Conservation (phyloP, 2,113 vertebrate species). For the Brachyhypopomus occidentalis region DNA sequence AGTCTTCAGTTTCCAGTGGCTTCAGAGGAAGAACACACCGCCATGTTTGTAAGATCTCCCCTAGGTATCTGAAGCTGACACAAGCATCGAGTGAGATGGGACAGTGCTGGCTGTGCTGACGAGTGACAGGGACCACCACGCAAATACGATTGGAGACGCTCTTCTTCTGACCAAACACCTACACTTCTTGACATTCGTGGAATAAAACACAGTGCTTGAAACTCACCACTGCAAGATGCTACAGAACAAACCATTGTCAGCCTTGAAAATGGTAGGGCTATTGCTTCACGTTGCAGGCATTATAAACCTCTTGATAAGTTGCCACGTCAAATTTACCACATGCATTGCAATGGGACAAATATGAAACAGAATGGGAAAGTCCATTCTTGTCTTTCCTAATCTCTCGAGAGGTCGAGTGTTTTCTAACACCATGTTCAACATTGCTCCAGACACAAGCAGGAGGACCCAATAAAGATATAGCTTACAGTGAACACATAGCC, state of each 20-base stretch:
- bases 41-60: conserved; percentile 40
- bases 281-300: conserved; percentile 53
- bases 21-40: conserved; percentile 51
- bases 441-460: conserved; percentile 18
- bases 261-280: conserved; percentile 39
- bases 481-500: conserved; percentile 24
- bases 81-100: conserved; percentile 31
- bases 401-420: background rate
- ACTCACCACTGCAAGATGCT: conserved; percentile 45
- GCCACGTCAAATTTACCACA: conserved; percentile 47
- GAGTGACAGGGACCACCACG: background rate
- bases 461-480: background rate
- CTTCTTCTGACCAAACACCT: conserved; percentile 27
- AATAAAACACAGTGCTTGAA: conserved; percentile 52
- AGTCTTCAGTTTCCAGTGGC: conserved; percentile 48
- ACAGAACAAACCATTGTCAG: conserved; percentile 44
- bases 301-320: conserved; percentile 43
- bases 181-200: conserved; percentile 44
- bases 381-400: conserved; percentile 6
- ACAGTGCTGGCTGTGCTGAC: conserved; percentile 13
- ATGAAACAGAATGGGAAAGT: conserved; percentile 9
- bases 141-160: conserved; percentile 26
- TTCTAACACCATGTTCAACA: background rate
- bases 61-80: conserved; percentile 48
- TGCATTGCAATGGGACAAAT: conserved; percentile 43